Base-by-base conservation (phyloP, 1,140 invertebrate species). In the Rhagoletis zephyria region DNA sequence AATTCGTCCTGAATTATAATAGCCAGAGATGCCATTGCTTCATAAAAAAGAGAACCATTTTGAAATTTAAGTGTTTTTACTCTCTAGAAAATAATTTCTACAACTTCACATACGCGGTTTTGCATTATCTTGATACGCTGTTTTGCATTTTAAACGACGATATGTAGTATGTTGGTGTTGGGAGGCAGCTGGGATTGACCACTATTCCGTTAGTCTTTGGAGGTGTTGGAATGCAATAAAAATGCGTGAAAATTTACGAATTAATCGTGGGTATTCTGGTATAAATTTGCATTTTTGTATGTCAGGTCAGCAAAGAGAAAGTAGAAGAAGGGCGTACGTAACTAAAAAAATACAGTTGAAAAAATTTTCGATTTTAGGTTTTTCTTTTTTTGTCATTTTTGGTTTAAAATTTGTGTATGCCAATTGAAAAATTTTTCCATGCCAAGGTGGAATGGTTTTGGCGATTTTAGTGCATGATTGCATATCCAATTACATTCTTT, bases 201-300 rank as follows among this genome's bases (percentile, higher is more conserved):
- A 3, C 51, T 74, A 45, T 74, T 45, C 40, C 5, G 30, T 65
- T 10, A 12, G 64, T 30, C 30, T 56, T 40, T 42, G 45, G 67
- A 48, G 40, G 67, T 48, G 67, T 48, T 16, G 16, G 40, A 12
- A 42, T 74, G 67, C 42, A 4, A 14, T 14, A 42, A 42, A 48
- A 74, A 48, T 42, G 67, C 40, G 67, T 42, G 40, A 74, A 74
- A 42, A 30, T 67, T 42, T 42, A 48, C 67, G 14, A 74, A 74
- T 74, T 74, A 74, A 74, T 74, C 67, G 67, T 45, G 67, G 67
- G 67, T 42, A 45, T 74, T 74, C 67, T 74, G 67, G 45, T 74
- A 74, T 45, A 74, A 74, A 74, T 45, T 74, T 74, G 67, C 67
- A 74, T 74, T 74, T 74, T 74, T 74, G 40, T 48, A 74, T 74